Conservation (phyloP, 2,797 vertebrate genomes). For the Malurus splendens region DNA sequence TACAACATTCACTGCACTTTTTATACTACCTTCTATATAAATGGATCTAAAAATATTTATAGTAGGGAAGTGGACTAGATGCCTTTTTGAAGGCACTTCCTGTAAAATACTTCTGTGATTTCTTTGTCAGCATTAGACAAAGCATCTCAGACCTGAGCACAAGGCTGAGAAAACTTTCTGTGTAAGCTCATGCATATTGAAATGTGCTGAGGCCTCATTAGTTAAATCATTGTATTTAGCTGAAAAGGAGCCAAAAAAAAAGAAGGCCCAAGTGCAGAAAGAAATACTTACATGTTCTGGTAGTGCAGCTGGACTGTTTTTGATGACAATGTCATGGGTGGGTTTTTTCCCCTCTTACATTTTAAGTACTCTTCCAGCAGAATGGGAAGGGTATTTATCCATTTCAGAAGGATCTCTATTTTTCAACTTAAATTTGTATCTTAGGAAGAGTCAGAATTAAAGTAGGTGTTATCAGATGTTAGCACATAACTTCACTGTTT, state of each 20-base stretch:
- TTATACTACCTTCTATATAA: background rate
- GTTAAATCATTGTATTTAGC: background rate
- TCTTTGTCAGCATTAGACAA: background rate
- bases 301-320: background rate
- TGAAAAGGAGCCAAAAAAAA: background rate
- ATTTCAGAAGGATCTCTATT: background rate
- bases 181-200: background rate
- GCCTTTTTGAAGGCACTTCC: background rate
- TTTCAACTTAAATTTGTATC: background rate
- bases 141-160: background rate
- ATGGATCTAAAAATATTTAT: background rate
- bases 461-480: background rate
- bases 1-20: background rate
- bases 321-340: background rate
- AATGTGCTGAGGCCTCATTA: background rate
- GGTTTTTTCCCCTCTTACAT: fast-evolving
- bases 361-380: background rate
- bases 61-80: background rate
- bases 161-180: background rate
- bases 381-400: background rate
- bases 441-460: background rate
- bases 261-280: background rate
- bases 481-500: background rate
- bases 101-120: background rate
- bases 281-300: background rate